phyloP scores from a whole-genome alignment of 2,888 invertebrate genomes.

The Acleris laterana region DNA sequence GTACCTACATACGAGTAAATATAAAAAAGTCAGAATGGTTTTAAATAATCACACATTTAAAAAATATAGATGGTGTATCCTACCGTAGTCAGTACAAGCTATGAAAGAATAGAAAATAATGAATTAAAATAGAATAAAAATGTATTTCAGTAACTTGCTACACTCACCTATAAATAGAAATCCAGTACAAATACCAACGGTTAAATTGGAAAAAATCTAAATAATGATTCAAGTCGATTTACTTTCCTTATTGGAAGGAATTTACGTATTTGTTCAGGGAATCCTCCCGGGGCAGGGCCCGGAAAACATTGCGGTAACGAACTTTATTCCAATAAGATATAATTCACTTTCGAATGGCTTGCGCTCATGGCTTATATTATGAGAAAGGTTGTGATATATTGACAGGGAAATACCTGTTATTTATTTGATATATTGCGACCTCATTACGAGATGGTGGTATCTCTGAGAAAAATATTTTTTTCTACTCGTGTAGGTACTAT shows the following conservation, averaged over 20 bases:
- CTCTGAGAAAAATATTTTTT: neutral
- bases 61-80: too few relatives aligned
- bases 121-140: neutral
- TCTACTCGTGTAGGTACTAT: too few relatives aligned
- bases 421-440: constrained; percentile 10
- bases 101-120: neutral
- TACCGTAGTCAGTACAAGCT: too few relatives aligned
- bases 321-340: constrained; percentile 4
- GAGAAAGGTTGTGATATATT: constrained; percentile 9
- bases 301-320: neutral
- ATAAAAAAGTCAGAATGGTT: too few relatives aligned
- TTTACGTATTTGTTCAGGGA: constrained; percentile 35
- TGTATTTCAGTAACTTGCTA: neutral
- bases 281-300: constrained; percentile 4
- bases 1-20: too few relatives aligned
- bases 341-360: neutral
- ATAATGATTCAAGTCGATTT: constrained; percentile 37
- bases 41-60: too few relatives aligned
- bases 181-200: constrained; percentile 10
- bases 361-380: constrained; percentile 1
- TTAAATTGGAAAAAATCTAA: constrained; percentile 42
- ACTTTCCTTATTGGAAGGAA: constrained; percentile 39
- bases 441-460: neutral
- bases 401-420: constrained; percentile 8
- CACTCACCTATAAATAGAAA: neutral